Evolutionary conservation across 2,797 vertebrate genomes (phyloP), one percentile per base, ranked within the genome.

Genomic region (Myotis daubentonii): DNA sequence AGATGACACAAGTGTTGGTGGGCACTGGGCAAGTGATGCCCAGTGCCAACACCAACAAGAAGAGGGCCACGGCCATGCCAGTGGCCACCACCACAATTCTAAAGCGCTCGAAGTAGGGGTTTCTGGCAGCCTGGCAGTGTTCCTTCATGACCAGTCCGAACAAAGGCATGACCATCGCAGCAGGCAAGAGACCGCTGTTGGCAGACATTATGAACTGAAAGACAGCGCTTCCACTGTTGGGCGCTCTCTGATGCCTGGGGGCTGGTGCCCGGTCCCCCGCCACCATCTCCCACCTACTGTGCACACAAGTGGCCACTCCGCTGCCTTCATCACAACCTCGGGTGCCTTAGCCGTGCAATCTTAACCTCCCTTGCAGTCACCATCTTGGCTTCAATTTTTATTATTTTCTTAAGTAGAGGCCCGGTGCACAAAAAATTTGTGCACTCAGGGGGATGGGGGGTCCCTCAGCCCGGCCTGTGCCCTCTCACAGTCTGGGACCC

Each of bases 11-110:
- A 0, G 99, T 99, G 98, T 99, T 99, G 91, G 99, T 99, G 2
- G 99, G 99, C 81, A 99, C 98, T 0, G 99, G 99, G 71, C 99
- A 99, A 0, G 99, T 99, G 96, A 99, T 98, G 87, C 99, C 99
- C 41, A 99, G 97, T 0, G 99, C 99, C 1, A 99, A 98, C 16
- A 99, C 98, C 0, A 99, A 99, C 6, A 99, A 98, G 92, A 99
- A 99, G 82, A 99, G 98, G 0, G 99, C 99, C 23, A 99, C 97
- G 87, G 99, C 99, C 99, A 99, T 99, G 87, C 99, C 99, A 0
- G 99, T 99, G 94, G 99, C 99, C 2, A 99, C 99, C 76, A 99
- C 95, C 0, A 99, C 99, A 83, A 99, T 94, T 83, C 99, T 99
- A 7, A 99, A 99, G 36, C 99, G 99, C 97, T 99, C 99, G 0